Conservation (phyloP, 2,113 vertebrate genomes). For the Coracopsis vasa region DNA sequence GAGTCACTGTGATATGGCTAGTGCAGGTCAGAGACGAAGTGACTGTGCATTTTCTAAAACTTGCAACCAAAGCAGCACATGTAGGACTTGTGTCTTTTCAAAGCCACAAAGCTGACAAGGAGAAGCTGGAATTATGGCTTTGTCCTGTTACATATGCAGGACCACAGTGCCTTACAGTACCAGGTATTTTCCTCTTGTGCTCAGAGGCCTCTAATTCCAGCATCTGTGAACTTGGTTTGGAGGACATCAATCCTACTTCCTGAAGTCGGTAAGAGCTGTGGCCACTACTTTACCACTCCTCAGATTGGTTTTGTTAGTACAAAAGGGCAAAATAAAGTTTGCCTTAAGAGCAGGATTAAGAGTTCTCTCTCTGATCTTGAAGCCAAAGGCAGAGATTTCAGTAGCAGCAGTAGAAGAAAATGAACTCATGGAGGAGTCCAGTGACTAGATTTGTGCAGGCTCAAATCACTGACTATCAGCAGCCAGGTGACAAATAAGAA, state of each 20-base stretch:
- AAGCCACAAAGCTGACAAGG: neutral
- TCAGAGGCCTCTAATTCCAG: neutral
- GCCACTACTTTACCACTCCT: neutral
- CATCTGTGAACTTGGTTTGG: neutral
- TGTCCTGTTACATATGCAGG: accelerated
- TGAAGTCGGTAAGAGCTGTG: neutral
- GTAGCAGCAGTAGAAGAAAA: neutral
- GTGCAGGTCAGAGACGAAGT: neutral
- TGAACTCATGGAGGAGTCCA: neutral
- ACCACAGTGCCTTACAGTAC: neutral
- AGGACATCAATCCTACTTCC: neutral
- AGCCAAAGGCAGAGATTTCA: neutral
- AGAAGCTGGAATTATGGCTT: neutral
- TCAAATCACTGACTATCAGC: neutral
- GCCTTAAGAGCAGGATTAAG: neutral
- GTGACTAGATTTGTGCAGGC: neutral
- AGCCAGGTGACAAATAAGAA: neutral
- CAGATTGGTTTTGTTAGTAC: too few species aligned
- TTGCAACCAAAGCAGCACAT: neutral
- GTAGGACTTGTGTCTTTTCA: neutral
- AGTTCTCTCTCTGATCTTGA: neutral
- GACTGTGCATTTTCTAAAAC: neutral
- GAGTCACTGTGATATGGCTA: neutral
- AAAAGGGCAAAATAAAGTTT: neutral
- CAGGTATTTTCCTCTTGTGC: neutral